Conservation (phyloP, 2,888 invertebrate species). For the Nebria salina region DNA sequence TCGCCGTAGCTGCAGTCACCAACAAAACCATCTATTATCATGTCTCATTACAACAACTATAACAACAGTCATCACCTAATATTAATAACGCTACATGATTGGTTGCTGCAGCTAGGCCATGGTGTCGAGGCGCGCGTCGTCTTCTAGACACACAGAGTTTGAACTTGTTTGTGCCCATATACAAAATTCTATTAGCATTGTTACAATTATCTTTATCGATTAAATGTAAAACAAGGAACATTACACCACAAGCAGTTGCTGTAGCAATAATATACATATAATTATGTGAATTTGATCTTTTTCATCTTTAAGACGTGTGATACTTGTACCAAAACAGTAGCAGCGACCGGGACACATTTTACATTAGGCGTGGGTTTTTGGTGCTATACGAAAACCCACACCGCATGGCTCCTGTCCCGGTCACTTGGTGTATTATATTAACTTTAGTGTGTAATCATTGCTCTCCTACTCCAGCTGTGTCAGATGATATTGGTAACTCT, state of each 20-base stretch:
- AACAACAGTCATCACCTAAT: neutral
- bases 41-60: neutral
- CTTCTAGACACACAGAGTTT: constrained; percentile 28
- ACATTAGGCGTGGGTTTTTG: neutral
- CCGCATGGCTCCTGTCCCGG: constrained; percentile 26
- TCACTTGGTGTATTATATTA: constrained; percentile 45
- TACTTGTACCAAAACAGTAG: constrained; percentile 50
- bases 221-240: constrained; percentile 45
- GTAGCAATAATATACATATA: constrained; percentile 64
- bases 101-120: constrained; percentile 29
- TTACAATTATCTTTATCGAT: constrained; percentile 46
- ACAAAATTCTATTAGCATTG: constrained; percentile 47
- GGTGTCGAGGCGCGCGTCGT: constrained; percentile 15
- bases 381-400: neutral
- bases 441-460: constrained; percentile 43
- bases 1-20: constrained; percentile 26
- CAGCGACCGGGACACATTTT: constrained; percentile 24
- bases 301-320: constrained; percentile 54
- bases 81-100: neutral
- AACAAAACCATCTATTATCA: neutral
- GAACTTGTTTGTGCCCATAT: constrained; percentile 47
- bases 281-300: constrained; percentile 50
- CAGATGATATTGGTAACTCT: constrained; percentile 43
- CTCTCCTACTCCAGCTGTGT: constrained; percentile 44
- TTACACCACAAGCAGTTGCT: constrained; percentile 58